These are phyloP conservation scores for Xestia ashworthii DNA, from an alignment of 2,888 invertebrate species.

Conservation along the genomic window DNA sequence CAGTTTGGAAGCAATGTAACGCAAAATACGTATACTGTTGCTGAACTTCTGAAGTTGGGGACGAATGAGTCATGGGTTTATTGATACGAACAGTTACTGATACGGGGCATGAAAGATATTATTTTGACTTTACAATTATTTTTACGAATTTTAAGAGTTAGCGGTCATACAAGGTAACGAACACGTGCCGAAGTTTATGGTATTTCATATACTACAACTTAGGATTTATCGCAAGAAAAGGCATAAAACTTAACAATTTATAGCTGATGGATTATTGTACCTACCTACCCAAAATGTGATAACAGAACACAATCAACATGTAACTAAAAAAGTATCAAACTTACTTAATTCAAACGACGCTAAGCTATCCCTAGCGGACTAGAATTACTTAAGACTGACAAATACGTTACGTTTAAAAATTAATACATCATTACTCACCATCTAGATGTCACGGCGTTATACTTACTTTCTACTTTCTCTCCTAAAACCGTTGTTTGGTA, in stretches of 20 bases:
- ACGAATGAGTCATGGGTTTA: slow-evolving; percentile 54
- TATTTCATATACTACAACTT: slow-evolving; percentile 59
- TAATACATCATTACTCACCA: slow-evolving; percentile 75
- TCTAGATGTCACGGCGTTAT: slow-evolving; percentile 70
- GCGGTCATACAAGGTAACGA: slow-evolving; percentile 29
- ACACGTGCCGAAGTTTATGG: slow-evolving; percentile 54
- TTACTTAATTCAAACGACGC: slow-evolving; percentile 39
- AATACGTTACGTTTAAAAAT: slow-evolving; percentile 57
- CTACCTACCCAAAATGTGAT: slow-evolving; percentile 60
- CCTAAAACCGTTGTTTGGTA: slow-evolving; percentile 73
- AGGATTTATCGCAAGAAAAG: slow-evolving; percentile 67
- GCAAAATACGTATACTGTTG: slow-evolving; percentile 37
- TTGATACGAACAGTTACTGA: slow-evolving; percentile 44
- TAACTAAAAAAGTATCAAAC: slow-evolving; percentile 48
- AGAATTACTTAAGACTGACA: slow-evolving; percentile 60
- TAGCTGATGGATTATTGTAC: slow-evolving; percentile 61
- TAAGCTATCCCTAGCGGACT: slow-evolving; percentile 65
- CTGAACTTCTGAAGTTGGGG: slow-evolving; percentile 43
- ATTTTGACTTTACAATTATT: slow-evolving; percentile 39
- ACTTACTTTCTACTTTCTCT: slow-evolving; percentile 83
- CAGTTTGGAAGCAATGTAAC: slow-evolving; percentile 47
- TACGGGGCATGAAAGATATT: slow-evolving; percentile 26
- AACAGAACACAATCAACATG: slow-evolving; percentile 55
- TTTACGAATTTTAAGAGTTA: slow-evolving; percentile 15
- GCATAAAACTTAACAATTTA: slow-evolving; percentile 66